These are phyloP conservation scores for Lucilia sericata DNA, from an alignment of 1,140 invertebrate species.

Conservation along the genomic window DNA sequence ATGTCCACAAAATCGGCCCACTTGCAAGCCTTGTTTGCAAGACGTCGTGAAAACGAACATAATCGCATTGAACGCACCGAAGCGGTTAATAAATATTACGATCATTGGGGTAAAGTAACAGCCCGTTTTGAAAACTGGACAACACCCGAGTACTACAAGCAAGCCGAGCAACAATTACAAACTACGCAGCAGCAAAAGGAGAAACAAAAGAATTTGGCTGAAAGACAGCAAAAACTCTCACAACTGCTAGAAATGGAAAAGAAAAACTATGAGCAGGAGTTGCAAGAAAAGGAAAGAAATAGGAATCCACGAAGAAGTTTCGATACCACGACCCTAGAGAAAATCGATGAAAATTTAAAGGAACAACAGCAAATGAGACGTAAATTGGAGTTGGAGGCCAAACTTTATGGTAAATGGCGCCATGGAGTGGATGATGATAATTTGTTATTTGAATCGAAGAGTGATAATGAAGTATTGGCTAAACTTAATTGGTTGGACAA, in stretches of 20 bases:
- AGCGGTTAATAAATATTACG: constrained; percentile 62
- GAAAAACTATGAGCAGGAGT: constrained; percentile 67
- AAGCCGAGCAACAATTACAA: constrained; percentile 66
- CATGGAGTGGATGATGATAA: constrained; percentile 63
- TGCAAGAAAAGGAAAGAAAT: constrained; percentile 56
- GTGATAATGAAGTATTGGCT: constrained; percentile 66
- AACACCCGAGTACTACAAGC: constrained; percentile 69
- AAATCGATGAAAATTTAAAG: constrained; percentile 66
- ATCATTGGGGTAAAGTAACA: constrained; percentile 65
- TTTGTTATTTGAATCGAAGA: constrained; percentile 64
- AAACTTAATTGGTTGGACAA: constrained; percentile 71
- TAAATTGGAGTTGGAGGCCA: constrained; percentile 69
- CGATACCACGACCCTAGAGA: constrained; percentile 61
- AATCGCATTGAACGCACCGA: constrained; percentile 59
- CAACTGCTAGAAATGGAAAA: constrained; percentile 70
- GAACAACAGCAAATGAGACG: constrained; percentile 67
- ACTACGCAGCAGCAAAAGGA: constrained; percentile 63
- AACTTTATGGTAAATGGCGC: constrained; percentile 70
- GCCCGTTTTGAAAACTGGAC: constrained; percentile 69
- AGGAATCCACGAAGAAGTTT: constrained; percentile 44
- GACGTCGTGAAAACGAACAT: constrained; percentile 58
- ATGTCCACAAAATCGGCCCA: constrained; percentile 48
- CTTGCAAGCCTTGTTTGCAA: constrained; percentile 60
- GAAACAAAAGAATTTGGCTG: constrained; percentile 67
- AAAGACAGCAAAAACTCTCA: constrained; percentile 69